Conservation (phyloP, 2,888 invertebrate species). For the Phaedon cochleariae region DNA sequence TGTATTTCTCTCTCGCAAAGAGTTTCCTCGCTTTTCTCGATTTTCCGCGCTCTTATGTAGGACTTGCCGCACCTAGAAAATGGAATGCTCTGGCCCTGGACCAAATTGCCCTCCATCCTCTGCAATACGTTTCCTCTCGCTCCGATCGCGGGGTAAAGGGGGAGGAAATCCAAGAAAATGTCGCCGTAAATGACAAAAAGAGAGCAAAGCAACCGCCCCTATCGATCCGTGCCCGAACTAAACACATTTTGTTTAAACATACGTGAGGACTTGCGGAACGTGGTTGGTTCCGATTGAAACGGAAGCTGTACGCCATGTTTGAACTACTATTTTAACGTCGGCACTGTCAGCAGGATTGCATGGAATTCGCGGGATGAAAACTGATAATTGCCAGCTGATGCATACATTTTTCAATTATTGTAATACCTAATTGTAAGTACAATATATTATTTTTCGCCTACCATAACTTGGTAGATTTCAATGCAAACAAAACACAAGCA, state of each 20-base stretch:
- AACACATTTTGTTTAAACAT: constrained; percentile 28
- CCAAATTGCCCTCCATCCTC: not conserved
- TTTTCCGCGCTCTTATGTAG: not conserved
- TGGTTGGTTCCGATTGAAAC: constrained; percentile 1
- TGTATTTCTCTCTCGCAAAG: not conserved
- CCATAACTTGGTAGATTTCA: too few species aligned
- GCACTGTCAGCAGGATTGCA: too few species aligned
- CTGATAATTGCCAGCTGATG: too few species aligned
- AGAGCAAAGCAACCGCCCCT: constrained; percentile 17
- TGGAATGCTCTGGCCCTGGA: not conserved
- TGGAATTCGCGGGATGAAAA: too few species aligned
- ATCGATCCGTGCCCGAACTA: constrained; percentile 25
- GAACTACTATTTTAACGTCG: too few species aligned
- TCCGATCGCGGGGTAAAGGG: not conserved
- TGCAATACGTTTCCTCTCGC: constrained; percentile 19
- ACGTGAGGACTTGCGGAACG: not conserved
- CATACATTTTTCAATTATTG: too few species aligned
- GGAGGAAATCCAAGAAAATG: constrained; percentile 25
- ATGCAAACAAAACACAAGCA: too few species aligned
- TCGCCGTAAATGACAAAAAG: constrained; percentile 31
- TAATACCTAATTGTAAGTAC: too few species aligned
- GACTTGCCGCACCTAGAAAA: not conserved
- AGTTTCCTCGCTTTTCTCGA: not conserved
- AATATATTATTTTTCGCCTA: too few species aligned
- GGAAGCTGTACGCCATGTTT: too few species aligned